Evolutionary conservation across 92 coral and sea anemone species (phyloP).

Genomic region (Virgularia gustaviana): DNA sequence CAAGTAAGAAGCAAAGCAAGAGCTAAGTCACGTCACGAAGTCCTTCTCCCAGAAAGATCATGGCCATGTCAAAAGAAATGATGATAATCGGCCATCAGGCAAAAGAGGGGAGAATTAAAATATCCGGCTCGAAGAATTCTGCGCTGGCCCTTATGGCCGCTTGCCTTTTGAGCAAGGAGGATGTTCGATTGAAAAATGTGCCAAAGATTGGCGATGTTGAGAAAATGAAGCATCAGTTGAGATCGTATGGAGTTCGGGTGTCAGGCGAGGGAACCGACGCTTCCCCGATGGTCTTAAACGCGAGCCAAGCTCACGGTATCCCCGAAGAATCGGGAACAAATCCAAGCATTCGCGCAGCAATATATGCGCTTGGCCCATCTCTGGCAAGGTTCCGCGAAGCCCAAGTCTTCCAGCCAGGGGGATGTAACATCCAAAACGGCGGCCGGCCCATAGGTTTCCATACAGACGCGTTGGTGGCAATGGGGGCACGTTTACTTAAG

Average conservation of each 20-base stretch:
- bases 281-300: not conserved
- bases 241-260: not conserved
- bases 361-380: conserved; percentile 42
- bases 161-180: conserved; percentile 21
- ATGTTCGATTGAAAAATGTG: conserved; percentile 11
- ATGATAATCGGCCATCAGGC: conserved; percentile 2
- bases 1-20: conserved; percentile 8
- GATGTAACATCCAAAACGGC: conserved; percentile 37
- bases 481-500: conserved; percentile 37
- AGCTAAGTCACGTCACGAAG: too few relatives aligned
- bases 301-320: not conserved
- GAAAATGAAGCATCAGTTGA: not conserved
- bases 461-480: conserved; percentile 20
- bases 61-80: conserved; percentile 26
- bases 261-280: not conserved
- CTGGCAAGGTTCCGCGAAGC: conserved; percentile 43
- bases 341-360: conserved; percentile 31
- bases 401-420: conserved; percentile 37
- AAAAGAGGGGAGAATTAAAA: not conserved
- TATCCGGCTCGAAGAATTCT: conserved; percentile 41
- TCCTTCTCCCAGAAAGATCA: not conserved
- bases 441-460: conserved; percentile 43
- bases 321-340: not conserved
- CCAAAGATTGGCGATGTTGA: conserved; percentile 30
- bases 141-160: conserved; percentile 43